Base-by-base conservation (phyloP, 2,113 vertebrate genomes). In the Periophthalmus modestus region DNA sequence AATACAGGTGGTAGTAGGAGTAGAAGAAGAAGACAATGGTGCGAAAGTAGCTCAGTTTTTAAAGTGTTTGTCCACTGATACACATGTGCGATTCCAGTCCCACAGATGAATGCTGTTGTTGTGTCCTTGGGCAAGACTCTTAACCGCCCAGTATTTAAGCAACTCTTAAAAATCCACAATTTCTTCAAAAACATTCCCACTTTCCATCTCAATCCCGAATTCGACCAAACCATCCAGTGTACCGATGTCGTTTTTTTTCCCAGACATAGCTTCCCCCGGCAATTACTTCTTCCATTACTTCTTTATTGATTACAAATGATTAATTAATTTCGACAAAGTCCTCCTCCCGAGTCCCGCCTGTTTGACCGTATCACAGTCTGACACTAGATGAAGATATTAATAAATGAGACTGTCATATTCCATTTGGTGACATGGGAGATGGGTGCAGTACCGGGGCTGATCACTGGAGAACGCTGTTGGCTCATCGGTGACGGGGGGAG, bases 351-450 rank as follows among this genome's bases (percentile, higher is more conserved):
- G 28, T 28, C 46, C 13, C 3, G 2, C 23, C 80, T 79, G 80
- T 73, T 73, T 79, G 86, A 88, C 71, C 55, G 21, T 2, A 63
- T 43, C 77, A 72, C 68, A 68, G 57, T 24, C 16, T 67, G 79
- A 69, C 65, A 68, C 74, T 69, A 50, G 72, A 85, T 3, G 68
- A 63, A 75, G 79, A 78, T 82, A 52, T 77, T 78, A 85, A 91
- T 88, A 89, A 92, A 92, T 91, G 72, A 90, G 83, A 77, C 84
- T 92, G 91, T 91, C 91, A 91, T 89, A 75, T 85, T 89, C 82
- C 85, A 91, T 91, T 90, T 39, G 39, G 39, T 75, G 78, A 78
- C 74, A 50, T 76, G 23, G 55, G 55, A 14, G 63, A 69, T 47
- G 28, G 43, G 54, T 69, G 63, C 39, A 9, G 23, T 54, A 11